A percentile compares a stretch with the other conserved stretches of the same genome.
Conservation (phyloP, 1,140 invertebrate species). For the Melitaea cinxia region DNA sequence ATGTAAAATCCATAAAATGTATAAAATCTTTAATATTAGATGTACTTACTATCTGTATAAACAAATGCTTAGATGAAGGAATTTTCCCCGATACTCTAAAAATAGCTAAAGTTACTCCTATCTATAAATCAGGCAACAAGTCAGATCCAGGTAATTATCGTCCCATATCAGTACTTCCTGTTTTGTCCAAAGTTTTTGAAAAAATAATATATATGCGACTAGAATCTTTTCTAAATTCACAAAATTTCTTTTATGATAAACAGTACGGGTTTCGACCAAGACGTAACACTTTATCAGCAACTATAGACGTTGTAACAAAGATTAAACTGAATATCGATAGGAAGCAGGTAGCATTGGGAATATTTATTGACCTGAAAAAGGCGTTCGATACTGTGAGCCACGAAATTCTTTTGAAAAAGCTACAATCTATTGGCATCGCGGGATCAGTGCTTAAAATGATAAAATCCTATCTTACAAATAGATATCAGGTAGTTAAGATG, state of each 20-base stretch:
- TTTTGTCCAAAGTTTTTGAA: constrained; percentile 36
- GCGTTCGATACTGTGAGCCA: constrained; percentile 33
- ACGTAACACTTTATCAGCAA: constrained; percentile 32
- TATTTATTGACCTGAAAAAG: constrained; percentile 39
- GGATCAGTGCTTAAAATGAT: too few species aligned
- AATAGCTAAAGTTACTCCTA: constrained; percentile 42
- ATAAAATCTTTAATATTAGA: constrained; percentile 30
- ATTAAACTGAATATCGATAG: constrained; percentile 35
- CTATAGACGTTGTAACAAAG: constrained; percentile 35
- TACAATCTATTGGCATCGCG: too few species aligned
- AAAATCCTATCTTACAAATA: too few species aligned
- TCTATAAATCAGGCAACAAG: constrained; percentile 34
- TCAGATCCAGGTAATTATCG: background rate
- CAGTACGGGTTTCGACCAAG: constrained; percentile 40
- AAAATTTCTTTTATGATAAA: constrained; percentile 32
- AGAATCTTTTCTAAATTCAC: constrained; percentile 22
- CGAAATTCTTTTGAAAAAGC: too few species aligned
- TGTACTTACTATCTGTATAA: constrained; percentile 36
- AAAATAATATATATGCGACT: constrained; percentile 30
- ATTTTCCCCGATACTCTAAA: constrained; percentile 40
- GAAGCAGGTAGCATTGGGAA: constrained; percentile 30
- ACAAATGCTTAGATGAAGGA: constrained; percentile 32
- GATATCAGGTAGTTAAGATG: too few species aligned
- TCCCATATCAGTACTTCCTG: constrained; percentile 3
- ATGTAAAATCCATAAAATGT: constrained; percentile 39